Evolutionary conservation across 1,140 invertebrate species (phyloP).

Genomic region (Halesus radiatus): DNA sequence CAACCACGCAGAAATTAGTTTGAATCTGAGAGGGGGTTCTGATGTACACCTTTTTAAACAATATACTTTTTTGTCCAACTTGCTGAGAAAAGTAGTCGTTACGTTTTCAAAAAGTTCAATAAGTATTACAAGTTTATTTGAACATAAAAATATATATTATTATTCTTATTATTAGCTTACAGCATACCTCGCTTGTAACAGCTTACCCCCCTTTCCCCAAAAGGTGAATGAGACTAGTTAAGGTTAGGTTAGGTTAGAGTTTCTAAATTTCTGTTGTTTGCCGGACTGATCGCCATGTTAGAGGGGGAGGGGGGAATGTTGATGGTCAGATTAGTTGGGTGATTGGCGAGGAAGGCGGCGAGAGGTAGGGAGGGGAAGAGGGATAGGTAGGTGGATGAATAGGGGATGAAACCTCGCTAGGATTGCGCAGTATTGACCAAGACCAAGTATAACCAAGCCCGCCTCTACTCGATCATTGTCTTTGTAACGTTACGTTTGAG

Average conservation of each 20-base stretch:
- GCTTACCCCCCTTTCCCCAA: not conserved
- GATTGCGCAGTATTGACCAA: not conserved
- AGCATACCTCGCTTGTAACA: not conserved
- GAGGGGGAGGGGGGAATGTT: not conserved
- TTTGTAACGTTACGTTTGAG: not conserved
- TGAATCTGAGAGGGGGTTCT: no score
- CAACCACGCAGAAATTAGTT: no score
- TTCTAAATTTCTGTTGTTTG: conserved; percentile 31
- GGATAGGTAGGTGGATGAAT: not conserved
- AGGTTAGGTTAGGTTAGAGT: not conserved
- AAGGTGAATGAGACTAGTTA: not conserved
- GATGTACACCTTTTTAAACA: no score
- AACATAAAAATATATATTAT: no score
- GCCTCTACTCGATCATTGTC: not conserved
- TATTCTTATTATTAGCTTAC: not conserved
- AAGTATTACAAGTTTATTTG: no score
- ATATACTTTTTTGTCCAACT: no score
- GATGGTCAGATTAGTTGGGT: conserved; percentile 38
- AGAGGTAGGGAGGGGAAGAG: no score
- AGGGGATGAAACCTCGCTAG: not conserved
- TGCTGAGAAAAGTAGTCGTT: no score
- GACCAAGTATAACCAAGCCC: not conserved
- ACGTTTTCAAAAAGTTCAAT: no score
- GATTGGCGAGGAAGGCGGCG: conserved; percentile 9
- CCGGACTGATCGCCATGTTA: conserved; percentile 9